Evolutionary conservation across 2,888 invertebrate genomes (phyloP), one percentile per base, ranked within the genome.

Genomic region (Chrysomela aeneicollis): DNA sequence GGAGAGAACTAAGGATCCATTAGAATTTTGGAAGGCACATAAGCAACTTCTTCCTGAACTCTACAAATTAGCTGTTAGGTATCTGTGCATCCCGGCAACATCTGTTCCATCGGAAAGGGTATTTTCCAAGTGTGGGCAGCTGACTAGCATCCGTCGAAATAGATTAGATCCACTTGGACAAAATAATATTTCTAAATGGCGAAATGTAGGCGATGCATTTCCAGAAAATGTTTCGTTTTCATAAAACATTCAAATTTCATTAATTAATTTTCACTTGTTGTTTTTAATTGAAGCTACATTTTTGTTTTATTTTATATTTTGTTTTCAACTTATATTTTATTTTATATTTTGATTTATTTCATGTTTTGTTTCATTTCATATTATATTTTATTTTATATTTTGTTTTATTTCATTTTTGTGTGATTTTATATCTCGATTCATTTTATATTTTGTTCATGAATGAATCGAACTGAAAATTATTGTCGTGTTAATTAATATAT

Each of bases 31-130:
- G 49, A 49, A 49, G 10, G n/a, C 19, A 10, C 49, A 49, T 19
- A 49, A 5, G 1, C 10, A 3, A 12, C 6, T 10, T n/a, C n/a
- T 49, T 12, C 49, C 21, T 49, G 10, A 12, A 49, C 49, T 49
- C 12, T 49, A 5, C 2, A 49, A 10, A 10, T 3, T 21, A 5
- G 49, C 21, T 3, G 12, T 10, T 2, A 18, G n/a, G 12, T 49
- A 49, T 49, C 10, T 49, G 12, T 49, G 49, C n/a, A 49, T 49
- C 2, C n/a, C 6, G n/a, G 49, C 49, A 5, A 49, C 49, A 49
- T 10, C 9, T 19, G 49, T 49, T 18, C 49, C 49, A 49, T 49
- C 49, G 10, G 49, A 49, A 49, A 49, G 49, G 49, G 49, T 49
- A 1, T 49, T 49, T 49, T 10, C 10, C 49, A 49, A 49, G n/a